phyloP scores from a whole-genome alignment of 37 sponge, comb jelly and placozoan genomes.

The Amphimedon queenslandica region DNA sequence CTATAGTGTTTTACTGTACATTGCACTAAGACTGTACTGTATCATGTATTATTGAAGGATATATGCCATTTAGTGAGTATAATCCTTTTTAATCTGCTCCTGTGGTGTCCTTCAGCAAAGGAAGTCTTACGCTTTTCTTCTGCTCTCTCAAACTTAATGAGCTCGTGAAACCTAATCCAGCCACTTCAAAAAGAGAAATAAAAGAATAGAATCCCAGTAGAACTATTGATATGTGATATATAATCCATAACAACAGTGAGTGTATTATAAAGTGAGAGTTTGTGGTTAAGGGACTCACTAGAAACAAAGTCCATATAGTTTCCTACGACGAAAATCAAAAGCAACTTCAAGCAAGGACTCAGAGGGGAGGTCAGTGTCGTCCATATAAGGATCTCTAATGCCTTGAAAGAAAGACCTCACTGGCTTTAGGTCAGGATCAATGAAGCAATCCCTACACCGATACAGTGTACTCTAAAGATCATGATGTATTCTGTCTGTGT shows the following conservation, averaged over 20 bases:
- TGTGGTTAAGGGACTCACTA: constrained; percentile 22
- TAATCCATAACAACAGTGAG: not conserved
- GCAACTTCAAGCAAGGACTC: constrained; percentile 60
- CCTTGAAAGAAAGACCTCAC: not conserved
- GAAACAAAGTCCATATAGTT: constrained; percentile 19
- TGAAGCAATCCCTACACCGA: constrained; percentile 57
- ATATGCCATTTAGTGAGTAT: constrained; percentile 26
- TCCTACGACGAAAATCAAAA: constrained; percentile 25
- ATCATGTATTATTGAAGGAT: no score
- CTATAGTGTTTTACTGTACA: no score
- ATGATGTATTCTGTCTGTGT: constrained; percentile 19
- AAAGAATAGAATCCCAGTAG: not conserved
- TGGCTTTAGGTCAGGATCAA: constrained; percentile 24
- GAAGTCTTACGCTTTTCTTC: constrained; percentile 1
- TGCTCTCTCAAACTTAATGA: constrained; percentile 15
- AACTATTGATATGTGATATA: not conserved
- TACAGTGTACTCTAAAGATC: constrained; percentile 27
- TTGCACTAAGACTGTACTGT: no score
- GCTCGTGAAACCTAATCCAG: constrained; percentile 51
- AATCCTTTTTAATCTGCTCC: not conserved
- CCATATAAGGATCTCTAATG: constrained; percentile 9
- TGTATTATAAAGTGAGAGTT: not conserved
- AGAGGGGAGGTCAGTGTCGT: constrained; percentile 35
- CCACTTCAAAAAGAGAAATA: constrained; percentile 31
- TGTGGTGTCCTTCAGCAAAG: constrained; percentile 29